Conservation (phyloP, 92 coral and sea anemone species). For the Umimayanthus chanpuru region DNA sequence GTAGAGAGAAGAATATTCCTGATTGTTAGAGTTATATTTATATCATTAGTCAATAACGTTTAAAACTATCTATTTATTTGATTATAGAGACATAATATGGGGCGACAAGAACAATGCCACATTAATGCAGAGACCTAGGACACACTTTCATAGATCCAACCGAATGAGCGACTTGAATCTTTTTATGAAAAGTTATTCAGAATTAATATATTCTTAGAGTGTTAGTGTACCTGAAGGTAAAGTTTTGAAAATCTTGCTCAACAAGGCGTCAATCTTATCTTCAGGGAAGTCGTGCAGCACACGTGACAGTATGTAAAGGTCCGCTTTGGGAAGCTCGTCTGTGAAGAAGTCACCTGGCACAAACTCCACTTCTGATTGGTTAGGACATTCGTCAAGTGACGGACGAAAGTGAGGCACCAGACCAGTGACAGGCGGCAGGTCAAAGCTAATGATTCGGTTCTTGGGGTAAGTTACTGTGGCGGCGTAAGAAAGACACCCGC, state of each 20-base stretch:
- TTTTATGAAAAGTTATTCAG: no score
- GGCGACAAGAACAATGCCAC: no score
- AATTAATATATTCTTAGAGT: not conserved
- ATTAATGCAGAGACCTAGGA: no score
- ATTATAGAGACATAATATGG: no score
- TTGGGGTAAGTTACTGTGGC: constrained; percentile 20
- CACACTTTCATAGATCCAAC: no score
- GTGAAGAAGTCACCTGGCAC: constrained; percentile 34
- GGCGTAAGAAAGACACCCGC: constrained; percentile 33
- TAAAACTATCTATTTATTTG: no score
- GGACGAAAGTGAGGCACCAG: constrained; percentile 21
- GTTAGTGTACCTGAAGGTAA: constrained; percentile 21
- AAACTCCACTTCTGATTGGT: constrained; percentile 38
- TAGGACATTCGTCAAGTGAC: constrained; percentile 38
- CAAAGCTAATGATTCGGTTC: constrained; percentile 24
- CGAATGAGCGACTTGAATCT: no score
- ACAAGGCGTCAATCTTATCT: constrained; percentile 30
- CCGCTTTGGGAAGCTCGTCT: constrained; percentile 36
- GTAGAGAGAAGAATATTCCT: no score
- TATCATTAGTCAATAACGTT: no score
- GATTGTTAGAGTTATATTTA: no score
- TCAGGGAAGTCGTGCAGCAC: constrained; percentile 40
- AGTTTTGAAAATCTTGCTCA: constrained; percentile 20
- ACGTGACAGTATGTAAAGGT: constrained; percentile 40
- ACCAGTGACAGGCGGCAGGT: constrained; percentile 27